Evolutionary conservation across 1,140 invertebrate genomes (phyloP), one percentile per base, ranked within the genome.

Genomic region (Procambarus clarkii): DNA sequence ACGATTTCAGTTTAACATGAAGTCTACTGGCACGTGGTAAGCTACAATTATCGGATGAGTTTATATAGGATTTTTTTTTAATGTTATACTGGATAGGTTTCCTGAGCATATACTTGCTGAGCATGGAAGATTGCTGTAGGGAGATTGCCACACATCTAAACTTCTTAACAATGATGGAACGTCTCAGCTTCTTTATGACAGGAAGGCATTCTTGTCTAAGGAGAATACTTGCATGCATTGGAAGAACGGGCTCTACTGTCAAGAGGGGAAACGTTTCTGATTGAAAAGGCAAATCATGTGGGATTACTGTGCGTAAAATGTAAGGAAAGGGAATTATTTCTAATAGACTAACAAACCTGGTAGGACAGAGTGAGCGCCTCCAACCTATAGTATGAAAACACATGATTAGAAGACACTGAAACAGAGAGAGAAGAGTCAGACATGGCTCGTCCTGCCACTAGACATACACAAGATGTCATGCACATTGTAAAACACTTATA

Each of bases 321-420:
- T 8, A 54, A 54, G 50, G 7, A 74, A n/a, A 74, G 24, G 69
- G 69, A 74, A 24, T 34, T 74, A 34, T 5, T 74, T 74, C 69
- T 34, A 34, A 34, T 5, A 34, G 5, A 54, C n/a, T 74, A 34
- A 34, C 69, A 24, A 34, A 74, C 69, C 69, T 74, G n/a, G n/a
- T 74, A n/a, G 69, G 24, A 34, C 24, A 74, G 69, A 34, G n/a
- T 34, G 69, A 34, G 8, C 24, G 24, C 24, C 2, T 74, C 69
- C 69, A 34, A 34, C 69, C 24, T 74, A 74, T 74, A 74, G 69
- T 74, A 24, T 74, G 69, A 74, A 74, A 74, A 34, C 24, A 74
- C 69, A 74, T 74, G 15, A 74, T 74, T 74, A 34, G 69, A 34
- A 74, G 69, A 74, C 69, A 74, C n/a, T 74, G 69, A 74, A 74